Evolutionary conservation across 2,797 vertebrate species (phyloP).

Genomic region (Rhinophrynus dorsalis): DNA sequence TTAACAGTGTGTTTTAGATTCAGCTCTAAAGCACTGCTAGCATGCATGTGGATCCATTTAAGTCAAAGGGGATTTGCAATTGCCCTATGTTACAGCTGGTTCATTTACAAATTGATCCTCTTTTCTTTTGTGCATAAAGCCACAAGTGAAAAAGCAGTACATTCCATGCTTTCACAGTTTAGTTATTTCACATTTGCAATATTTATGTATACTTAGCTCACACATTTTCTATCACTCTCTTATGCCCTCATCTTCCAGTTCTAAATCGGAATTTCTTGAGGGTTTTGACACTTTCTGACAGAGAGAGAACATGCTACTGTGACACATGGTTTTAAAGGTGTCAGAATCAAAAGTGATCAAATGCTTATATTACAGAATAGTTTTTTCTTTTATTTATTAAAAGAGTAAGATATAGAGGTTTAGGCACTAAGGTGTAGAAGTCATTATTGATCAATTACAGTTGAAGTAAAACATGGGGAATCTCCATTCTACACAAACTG

Average conservation of each 20-base stretch:
- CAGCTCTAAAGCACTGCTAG: too few species aligned
- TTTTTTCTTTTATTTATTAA: too few species aligned
- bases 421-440: not conserved
- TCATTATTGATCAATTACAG: not conserved
- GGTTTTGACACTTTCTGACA: slow-evolving; percentile 22
- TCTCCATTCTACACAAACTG: too few species aligned
- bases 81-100: too few species aligned
- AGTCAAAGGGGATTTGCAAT: too few species aligned
- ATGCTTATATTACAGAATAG: not conserved
- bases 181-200: slow-evolving; percentile 11
- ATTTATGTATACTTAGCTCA: slow-evolving; percentile 25
- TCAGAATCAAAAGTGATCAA: slow-evolving; percentile 3
- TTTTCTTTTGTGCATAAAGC: too few species aligned
- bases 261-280: slow-evolving; percentile 33
- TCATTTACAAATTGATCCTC: too few species aligned
- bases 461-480: too few species aligned
- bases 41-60: too few species aligned
- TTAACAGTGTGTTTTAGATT: too few species aligned
- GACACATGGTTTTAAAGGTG: slow-evolving; percentile 13
- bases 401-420: not conserved
- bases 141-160: not conserved
- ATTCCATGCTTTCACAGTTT: slow-evolving; percentile 6
- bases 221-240: not conserved
- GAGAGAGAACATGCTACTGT: slow-evolving; percentile 21
- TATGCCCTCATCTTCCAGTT: not conserved